These are phyloP conservation scores for Delphinapterus leucas DNA, from an alignment of 2,113 vertebrate genomes.

Conservation along the genomic window DNA sequence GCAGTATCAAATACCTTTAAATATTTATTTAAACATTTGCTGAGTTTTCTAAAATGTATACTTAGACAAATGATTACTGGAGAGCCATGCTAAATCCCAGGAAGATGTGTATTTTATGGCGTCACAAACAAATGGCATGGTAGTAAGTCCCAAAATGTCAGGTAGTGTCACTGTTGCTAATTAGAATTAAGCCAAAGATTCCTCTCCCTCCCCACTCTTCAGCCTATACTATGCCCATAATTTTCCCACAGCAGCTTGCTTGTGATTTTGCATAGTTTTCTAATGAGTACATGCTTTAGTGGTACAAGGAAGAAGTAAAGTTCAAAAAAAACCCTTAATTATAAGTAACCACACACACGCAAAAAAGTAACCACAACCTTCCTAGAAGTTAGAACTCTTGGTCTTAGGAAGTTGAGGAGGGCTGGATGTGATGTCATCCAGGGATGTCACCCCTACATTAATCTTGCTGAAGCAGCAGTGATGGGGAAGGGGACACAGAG, in stretches of 20 bases:
- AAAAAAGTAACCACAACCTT: constrained; percentile 54
- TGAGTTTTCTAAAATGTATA: constrained; percentile 21
- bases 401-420: neutral
- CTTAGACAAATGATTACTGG: constrained; percentile 48
- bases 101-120: neutral
- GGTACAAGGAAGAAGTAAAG: constrained; percentile 66
- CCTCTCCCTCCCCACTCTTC: neutral
- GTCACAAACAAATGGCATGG: constrained; percentile 30
- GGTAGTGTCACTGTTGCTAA: constrained; percentile 25
- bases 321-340: constrained; percentile 59
- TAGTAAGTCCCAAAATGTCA: constrained; percentile 39
- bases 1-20: constrained; percentile 66
- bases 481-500: neutral
- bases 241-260: constrained; percentile 64
- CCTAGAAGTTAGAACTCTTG: constrained; percentile 42
- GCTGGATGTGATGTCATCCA: neutral
- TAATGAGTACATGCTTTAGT: constrained; percentile 49
- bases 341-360: constrained; percentile 21
- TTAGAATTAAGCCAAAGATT: constrained; percentile 20
- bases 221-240: neutral
- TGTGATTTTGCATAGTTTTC: constrained; percentile 66
- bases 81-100: neutral
- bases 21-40: constrained; percentile 54
- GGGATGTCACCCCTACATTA: neutral
- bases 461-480: constrained; percentile 1